These are phyloP conservation scores for Sarcophaga carnaria DNA, from an alignment of 2,888 invertebrate species.

Conservation along the genomic window DNA sequence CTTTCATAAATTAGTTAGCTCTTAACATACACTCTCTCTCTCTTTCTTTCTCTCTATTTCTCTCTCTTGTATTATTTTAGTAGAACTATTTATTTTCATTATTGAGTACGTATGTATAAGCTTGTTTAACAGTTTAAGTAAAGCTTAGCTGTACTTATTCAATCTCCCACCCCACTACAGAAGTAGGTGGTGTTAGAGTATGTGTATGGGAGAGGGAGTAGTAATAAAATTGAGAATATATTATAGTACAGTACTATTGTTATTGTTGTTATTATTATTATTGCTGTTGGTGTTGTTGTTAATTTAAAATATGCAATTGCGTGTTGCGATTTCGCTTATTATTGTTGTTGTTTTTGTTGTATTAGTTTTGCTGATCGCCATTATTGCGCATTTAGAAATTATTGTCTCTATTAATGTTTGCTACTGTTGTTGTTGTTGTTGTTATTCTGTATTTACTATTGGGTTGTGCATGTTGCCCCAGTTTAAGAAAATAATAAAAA, in stretches of 20 bases:
- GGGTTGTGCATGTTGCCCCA: background rate
- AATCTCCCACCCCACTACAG: background rate
- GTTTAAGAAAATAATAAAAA: conserved; percentile 15
- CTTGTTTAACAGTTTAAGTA: background rate
- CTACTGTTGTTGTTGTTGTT: background rate
- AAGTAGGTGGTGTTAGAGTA: background rate
- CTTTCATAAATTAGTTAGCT: no score
- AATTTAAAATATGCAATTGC: conserved; percentile 60
- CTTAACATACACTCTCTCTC: no score
- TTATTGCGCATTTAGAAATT: conserved; percentile 62
- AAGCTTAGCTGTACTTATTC: background rate
- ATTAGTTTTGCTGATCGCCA: conserved; percentile 57
- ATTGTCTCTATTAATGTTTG: background rate
- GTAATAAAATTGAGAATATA: conserved; percentile 5
- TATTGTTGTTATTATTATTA: conserved; percentile 36
- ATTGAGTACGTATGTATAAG: background rate
- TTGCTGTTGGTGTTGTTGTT: conserved; percentile 16
- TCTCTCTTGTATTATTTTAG: no score
- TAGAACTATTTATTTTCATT: background rate
- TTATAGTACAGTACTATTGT: conserved; percentile 33
- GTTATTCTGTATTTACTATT: background rate
- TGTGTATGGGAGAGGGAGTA: conserved; percentile 11
- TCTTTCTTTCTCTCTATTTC: no score
- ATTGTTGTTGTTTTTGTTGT: conserved; percentile 18
- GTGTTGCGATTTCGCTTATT: conserved; percentile 35